Conservation (phyloP, 2,113 vertebrate species). For the Actenoides lindsayi region DNA sequence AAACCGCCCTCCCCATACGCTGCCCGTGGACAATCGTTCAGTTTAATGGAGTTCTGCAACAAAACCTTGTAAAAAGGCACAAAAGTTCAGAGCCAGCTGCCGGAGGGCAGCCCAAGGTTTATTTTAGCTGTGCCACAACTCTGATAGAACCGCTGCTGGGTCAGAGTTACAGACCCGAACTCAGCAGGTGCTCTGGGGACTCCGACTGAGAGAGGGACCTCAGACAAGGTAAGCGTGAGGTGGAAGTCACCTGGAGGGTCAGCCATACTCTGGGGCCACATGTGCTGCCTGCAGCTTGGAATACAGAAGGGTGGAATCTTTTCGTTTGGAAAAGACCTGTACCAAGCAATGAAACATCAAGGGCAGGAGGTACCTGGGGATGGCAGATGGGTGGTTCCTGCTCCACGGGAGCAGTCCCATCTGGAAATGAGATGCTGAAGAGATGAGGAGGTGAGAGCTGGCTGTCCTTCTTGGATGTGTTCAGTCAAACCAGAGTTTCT, state of each 20-base stretch:
- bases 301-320: too few relatives aligned
- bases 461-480: neutral
- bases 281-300: neutral
- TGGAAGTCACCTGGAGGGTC: fast-evolving
- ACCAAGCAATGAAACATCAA: neutral
- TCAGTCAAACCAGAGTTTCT: too few relatives aligned
- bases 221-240: fast-evolving
- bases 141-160: fast-evolving
- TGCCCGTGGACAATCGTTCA: neutral
- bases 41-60: neutral
- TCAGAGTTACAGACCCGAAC: fast-evolving
- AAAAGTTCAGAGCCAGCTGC: neutral
- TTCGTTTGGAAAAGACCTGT: too few relatives aligned
- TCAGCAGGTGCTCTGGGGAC: neutral
- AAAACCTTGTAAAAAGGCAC: neutral
- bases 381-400: neutral
- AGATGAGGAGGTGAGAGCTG: neutral
- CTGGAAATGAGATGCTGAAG: neutral
- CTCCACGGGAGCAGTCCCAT: neutral
- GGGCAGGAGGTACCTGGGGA: neutral
- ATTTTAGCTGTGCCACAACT: fast-evolving
- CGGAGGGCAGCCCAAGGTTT: too few relatives aligned
- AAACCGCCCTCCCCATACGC: neutral
- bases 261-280: neutral
- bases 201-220: fast-evolving